Conservation (phyloP, 2,888 invertebrate species). For the Lissocephala sabroskyi region DNA sequence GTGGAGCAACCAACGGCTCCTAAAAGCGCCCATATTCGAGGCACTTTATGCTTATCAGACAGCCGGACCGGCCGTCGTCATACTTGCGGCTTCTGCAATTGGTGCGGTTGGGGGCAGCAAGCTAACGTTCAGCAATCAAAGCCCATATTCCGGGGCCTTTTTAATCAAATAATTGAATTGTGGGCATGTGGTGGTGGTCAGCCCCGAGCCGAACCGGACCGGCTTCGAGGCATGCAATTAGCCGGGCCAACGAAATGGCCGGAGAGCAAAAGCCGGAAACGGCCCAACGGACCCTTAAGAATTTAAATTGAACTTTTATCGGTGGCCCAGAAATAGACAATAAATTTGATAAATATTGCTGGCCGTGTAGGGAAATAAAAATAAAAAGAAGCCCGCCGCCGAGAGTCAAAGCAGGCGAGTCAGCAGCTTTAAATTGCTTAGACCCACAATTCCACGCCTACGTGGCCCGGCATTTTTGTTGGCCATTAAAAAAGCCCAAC, state of each 20-base stretch:
- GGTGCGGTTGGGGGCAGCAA: constrained; percentile 38
- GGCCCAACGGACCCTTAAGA: constrained; percentile 7
- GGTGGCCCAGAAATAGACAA: constrained; percentile 50
- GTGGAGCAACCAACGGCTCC: constrained; percentile 14
- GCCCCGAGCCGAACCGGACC: constrained; percentile 42
- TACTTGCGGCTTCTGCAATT: constrained; percentile 6
- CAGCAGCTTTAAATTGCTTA: constrained; percentile 61
- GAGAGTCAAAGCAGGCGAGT: constrained; percentile 53
- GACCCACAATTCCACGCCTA: background rate
- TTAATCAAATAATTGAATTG: constrained; percentile 57
- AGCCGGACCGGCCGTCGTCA: background rate
- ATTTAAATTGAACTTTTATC: constrained; percentile 60
- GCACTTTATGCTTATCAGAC: constrained; percentile 33
- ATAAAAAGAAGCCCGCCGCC: constrained; percentile 17
- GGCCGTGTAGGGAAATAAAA: constrained; percentile 11
- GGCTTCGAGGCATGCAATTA: too few relatives aligned
- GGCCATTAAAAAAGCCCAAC: constrained; percentile 6
- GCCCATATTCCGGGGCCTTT: constrained; percentile 38
- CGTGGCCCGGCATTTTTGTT: background rate
- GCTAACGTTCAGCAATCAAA: constrained; percentile 40
- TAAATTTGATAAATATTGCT: constrained; percentile 55
- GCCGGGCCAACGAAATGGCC: too few relatives aligned
- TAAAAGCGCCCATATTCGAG: background rate
- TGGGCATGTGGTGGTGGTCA: constrained; percentile 44
- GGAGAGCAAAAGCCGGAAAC: too few relatives aligned